These are phyloP conservation scores for Equus quagga DNA, from an alignment of 2,113 vertebrate genomes.

Conservation along the genomic window DNA sequence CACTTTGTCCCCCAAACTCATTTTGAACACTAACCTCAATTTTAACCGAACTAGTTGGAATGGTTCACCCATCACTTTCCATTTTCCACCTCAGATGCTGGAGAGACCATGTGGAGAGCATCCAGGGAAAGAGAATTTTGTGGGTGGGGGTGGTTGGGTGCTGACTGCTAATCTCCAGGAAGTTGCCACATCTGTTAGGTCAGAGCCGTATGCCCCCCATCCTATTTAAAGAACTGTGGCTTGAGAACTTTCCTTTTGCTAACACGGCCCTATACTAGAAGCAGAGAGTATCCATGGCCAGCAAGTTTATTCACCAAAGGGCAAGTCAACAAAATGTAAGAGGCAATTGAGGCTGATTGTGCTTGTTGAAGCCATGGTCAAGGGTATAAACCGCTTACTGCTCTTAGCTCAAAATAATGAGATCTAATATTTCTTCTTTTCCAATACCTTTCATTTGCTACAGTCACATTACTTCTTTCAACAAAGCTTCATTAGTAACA, in stretches of 20 bases:
- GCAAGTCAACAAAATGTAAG: not conserved
- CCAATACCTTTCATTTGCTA: not conserved
- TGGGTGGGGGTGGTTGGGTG: too few species aligned
- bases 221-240: not conserved
- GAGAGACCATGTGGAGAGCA: not conserved
- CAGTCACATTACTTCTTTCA: constrained; percentile 6
- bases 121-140: not conserved
- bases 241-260: not conserved
- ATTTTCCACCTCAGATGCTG: not conserved
- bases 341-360: not conserved
- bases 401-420: not conserved
- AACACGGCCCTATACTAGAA: not conserved
- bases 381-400: not conserved
- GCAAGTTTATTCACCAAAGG: not conserved
- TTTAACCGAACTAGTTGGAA: not conserved
- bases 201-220: not conserved
- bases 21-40: not conserved
- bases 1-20: not conserved
- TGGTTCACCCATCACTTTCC: not conserved
- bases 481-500: not conserved
- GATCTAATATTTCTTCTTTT: not conserved
- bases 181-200: not conserved
- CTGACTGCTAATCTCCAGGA: not conserved
- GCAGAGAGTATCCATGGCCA: not conserved
- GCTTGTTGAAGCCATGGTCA: not conserved